phyloP scores from a whole-genome alignment of 2,888 invertebrate species.

The Lottia scabra region DNA sequence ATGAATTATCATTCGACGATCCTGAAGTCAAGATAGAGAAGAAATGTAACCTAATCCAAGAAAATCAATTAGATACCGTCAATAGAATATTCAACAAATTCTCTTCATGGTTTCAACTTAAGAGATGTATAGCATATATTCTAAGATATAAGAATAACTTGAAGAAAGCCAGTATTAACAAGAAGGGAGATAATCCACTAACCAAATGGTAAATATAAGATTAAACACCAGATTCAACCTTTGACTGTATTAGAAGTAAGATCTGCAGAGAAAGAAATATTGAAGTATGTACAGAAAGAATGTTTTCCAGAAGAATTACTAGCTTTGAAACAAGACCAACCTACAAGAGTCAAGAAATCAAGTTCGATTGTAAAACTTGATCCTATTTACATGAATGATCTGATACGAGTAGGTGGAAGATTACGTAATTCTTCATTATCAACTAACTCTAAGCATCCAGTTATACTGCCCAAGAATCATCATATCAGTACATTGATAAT shows the following conservation, averaged over 20 bases:
- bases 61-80: not conserved
- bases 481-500: not conserved
- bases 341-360: not conserved
- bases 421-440: not conserved
- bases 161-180: not conserved
- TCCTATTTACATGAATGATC: not conserved
- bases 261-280: conserved; percentile 5
- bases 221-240: not conserved
- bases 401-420: conserved; percentile 10
- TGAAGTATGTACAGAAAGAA: conserved; percentile 9
- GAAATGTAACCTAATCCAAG: not conserved
- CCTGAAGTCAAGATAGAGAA: not conserved
- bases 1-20: not conserved
- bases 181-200: not conserved
- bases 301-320: conserved; percentile 3
- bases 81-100: conserved; percentile 1
- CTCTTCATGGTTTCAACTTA: not conserved
- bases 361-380: conserved; percentile 11
- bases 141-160: not conserved
- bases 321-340: not conserved
- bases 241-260: conserved; percentile 4
- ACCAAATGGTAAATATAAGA: not conserved
- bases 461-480: conserved; percentile 8
- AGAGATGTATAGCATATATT: not conserved
- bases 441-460: conserved; percentile 3